Evolutionary conservation across 1,140 invertebrate genomes (phyloP).

Genomic region (Oscheius sp.): DNA sequence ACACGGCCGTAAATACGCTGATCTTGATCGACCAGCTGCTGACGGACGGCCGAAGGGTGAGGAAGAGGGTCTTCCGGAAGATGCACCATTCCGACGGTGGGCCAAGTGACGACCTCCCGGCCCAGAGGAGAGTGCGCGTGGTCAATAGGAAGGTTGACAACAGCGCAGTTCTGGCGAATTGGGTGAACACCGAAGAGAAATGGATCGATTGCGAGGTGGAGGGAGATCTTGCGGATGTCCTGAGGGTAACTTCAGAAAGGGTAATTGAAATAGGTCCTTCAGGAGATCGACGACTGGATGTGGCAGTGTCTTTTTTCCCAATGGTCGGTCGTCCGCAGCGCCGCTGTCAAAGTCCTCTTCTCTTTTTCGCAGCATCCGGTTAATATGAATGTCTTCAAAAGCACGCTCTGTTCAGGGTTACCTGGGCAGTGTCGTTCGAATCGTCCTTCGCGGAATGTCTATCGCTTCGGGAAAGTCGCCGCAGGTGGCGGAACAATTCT

Average conservation of each 20-base stretch:
- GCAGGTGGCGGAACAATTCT: background rate
- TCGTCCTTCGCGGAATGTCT: background rate
- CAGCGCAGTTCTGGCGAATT: background rate
- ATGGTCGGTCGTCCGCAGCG: slow-evolving; percentile 13
- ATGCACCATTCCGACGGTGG: background rate
- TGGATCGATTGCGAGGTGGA: background rate
- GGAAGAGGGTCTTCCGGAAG: background rate
- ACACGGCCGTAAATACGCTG: background rate
- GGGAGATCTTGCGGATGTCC: too few species aligned
- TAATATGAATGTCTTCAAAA: background rate
- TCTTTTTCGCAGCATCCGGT: slow-evolving; percentile 3
- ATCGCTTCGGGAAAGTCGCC: background rate
- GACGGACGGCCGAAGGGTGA: background rate
- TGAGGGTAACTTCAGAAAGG: background rate
- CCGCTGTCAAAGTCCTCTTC: slow-evolving; percentile 6
- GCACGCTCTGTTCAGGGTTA: background rate
- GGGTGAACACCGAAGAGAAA: background rate
- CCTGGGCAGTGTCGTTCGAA: background rate
- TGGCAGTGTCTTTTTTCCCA: slow-evolving; percentile 25
- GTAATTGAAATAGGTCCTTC: background rate
- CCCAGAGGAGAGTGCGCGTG: background rate
- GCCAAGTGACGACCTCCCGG: background rate
- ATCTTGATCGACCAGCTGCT: background rate
- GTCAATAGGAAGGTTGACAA: background rate
- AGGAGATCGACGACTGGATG: slow-evolving; percentile 7